Evolutionary conservation across 2,113 vertebrate genomes (phyloP).

Genomic region (Cygnus buccinator): DNA sequence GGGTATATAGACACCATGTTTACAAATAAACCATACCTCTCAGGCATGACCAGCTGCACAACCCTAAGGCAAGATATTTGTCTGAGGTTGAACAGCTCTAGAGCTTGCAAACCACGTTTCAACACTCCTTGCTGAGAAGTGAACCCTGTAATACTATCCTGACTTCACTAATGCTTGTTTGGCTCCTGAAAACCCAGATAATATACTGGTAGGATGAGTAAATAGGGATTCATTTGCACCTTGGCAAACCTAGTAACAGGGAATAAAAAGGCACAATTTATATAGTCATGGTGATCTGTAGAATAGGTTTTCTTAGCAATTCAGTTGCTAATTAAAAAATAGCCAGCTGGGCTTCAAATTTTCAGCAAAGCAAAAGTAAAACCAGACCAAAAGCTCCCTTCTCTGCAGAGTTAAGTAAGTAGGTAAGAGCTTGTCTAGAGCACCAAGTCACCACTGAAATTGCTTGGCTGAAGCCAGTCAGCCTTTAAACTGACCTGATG

Average conservation of each 20-base stretch:
- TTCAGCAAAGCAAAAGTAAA: not conserved
- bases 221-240: not conserved
- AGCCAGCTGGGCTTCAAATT: not conserved
- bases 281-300: not conserved
- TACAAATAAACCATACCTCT: not conserved
- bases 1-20: slow-evolving; percentile 8
- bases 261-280: not conserved
- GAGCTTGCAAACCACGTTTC: not conserved
- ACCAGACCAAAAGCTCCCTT: not conserved
- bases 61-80: not conserved
- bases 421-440: not conserved
- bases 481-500: not conserved
- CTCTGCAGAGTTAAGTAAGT: not conserved
- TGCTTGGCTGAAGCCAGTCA: not conserved
- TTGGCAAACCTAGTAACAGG: not conserved
- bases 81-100: not conserved
- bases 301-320: not conserved
- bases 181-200: not conserved
- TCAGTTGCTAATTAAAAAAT: not conserved
- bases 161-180: not conserved
- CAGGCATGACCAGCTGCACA: not conserved
- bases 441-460: not conserved
- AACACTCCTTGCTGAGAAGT: not conserved
- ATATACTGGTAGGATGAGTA: not conserved
- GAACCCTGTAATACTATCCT: not conserved